phyloP scores from a whole-genome alignment of 2,888 invertebrate species.

The Xylocampa areola region DNA sequence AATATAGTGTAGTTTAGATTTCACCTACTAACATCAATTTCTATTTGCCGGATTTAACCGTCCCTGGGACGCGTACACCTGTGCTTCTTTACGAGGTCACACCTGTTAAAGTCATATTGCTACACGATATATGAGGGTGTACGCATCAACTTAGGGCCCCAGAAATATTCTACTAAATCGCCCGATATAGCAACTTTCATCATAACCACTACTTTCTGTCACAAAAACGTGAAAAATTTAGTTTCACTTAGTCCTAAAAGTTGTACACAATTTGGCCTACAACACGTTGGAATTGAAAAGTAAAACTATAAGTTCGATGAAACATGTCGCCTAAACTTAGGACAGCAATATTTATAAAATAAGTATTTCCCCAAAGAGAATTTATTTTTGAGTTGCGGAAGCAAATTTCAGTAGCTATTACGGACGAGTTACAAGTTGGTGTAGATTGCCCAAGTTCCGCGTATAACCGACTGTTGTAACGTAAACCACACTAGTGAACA shows the following conservation, averaged over 20 bases:
- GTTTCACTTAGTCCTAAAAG: slow-evolving; percentile 39
- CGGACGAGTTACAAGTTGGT: slow-evolving; percentile 69
- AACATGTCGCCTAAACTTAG: slow-evolving; percentile 42
- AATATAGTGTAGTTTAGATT: slow-evolving; percentile 84
- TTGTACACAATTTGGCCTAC: slow-evolving; percentile 28
- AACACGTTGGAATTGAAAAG: slow-evolving; percentile 22
- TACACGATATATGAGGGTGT: slow-evolving; percentile 56
- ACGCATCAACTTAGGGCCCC: slow-evolving; percentile 53
- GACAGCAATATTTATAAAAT: slow-evolving; percentile 44
- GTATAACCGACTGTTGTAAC: slow-evolving; percentile 71
- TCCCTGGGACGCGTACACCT: slow-evolving; percentile 77
- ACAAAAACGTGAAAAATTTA: slow-evolving; percentile 54
- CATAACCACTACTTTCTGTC: slow-evolving; percentile 47
- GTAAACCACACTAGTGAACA: slow-evolving; percentile 68
- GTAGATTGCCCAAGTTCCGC: slow-evolving; percentile 68
- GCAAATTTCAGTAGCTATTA: slow-evolving; percentile 64
- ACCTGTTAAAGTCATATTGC: slow-evolving; percentile 70
- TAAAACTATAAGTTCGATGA: slow-evolving; percentile 26
- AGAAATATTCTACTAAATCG: slow-evolving; percentile 51
- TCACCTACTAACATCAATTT: slow-evolving; percentile 83
- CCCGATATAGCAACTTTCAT: slow-evolving; percentile 43
- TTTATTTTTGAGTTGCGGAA: slow-evolving; percentile 65
- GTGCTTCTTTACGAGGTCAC: slow-evolving; percentile 78
- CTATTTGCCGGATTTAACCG: slow-evolving; percentile 82
- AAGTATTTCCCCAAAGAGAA: slow-evolving; percentile 48